Base-by-base conservation (phyloP, 2,797 vertebrate genomes). In the Anguilla megastoma region DNA sequence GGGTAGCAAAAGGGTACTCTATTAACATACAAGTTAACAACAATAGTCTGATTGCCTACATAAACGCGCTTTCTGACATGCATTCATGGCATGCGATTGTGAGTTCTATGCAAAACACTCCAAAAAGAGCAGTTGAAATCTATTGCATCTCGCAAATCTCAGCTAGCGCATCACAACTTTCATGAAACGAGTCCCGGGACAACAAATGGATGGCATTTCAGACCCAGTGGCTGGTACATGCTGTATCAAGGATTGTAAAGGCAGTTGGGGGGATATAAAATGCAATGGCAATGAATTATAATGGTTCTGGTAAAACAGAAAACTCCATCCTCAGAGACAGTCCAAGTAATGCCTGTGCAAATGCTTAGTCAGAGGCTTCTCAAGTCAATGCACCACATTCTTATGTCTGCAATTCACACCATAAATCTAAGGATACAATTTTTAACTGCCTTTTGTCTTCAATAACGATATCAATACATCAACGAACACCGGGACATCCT, bases 371-470 rank as follows among this genome's bases (percentile, higher is more conserved):
- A 24, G 21, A 50, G 79, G 18, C 79, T n/a, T 82, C 50, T 82
- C 41, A 82, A 48, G 41, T 50, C 79, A 82, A n/a, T 82, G 45
- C 79, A 82, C 50, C 79, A 82, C 79, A n/a, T 82, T 82, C 21
- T 45, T 8, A 48, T 82, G 79, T 18, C 79, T 82, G 24, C 21
- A 50, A 82, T 82, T 45, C 45, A 9, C 41, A 82, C 18, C 41
- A 50, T 50, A 45, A 82, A 50, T 45, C 21, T 18, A 45, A 50
- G 45, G 41, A 33, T 10, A 82, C 33, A 8, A 82, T 48, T 48
- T 41, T 79, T 48, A 48, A 50, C 41, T 82, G 41, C 18, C 79
- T 50, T 30, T 50, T 82, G 45, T n/a, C 79, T 48, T 82, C 79
- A 82, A 50, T 82, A 50, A 82, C n/a, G 50, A 50, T 82, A 50